Evolutionary conservation across 2,888 invertebrate genomes (phyloP), one percentile per base, ranked within the genome.

Genomic region (Abrostola tripartita): DNA sequence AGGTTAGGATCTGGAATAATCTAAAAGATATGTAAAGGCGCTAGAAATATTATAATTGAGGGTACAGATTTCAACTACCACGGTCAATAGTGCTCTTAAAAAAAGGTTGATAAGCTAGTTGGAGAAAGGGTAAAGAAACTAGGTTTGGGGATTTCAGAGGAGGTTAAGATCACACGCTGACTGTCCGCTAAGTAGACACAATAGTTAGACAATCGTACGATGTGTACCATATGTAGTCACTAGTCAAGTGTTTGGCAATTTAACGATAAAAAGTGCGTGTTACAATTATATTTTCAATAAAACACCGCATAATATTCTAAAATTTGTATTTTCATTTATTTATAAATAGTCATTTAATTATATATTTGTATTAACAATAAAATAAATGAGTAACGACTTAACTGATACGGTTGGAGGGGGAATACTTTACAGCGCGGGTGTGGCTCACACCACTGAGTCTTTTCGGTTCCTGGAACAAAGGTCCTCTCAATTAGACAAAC

Each of bases 311-410:
- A 84, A 87, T 89, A 90, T 87, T 90, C 88, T 92, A 91, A 90
- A 92, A 87, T 89, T 90, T 91, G 88, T 92, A 88, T 90, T 90
- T 88, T 90, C 81, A 88, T 88, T 89, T 88, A 91, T 90, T 92
- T 92, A 94, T 93, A 93, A 94, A 93, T 94, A 93, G 90, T 92
- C 90, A 92, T 90, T 92, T 91, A 89, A 88, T 90, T 87, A 88
- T 85, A 83, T 83, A 87, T 82, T 83, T 79, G 79, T 86, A 86
- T 91, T 92, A 93, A 92, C 91, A 93, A 92, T 92, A 92, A 88
- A 90, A 88, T 90, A 85, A 85, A 81, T 91, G 91, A 92, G 90
- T 93, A 92, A 92, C 92, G 88, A 88, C 89, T 92, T 92, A 92
- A 87, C 81, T 84, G 82, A 85, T 86, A 87, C 79, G 85, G 84